Conservation (phyloP, 2,888 invertebrate species). For the Andrena fulva region DNA sequence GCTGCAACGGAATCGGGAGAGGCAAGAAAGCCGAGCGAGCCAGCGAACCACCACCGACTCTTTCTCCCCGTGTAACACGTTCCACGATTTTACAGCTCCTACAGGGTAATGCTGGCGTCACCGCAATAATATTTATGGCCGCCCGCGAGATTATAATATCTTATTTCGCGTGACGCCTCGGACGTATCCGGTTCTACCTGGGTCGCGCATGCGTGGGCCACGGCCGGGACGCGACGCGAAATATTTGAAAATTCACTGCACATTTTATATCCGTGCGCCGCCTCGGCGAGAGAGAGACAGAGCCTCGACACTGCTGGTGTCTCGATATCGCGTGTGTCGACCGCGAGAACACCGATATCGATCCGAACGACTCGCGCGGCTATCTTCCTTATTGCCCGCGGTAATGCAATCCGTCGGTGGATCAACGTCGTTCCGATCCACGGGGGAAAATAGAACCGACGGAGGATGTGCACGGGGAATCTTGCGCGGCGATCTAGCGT, state of each 20-base stretch:
- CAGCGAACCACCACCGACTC: constrained; percentile 35
- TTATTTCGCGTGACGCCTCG: constrained; percentile 77
- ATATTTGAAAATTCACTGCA: constrained; percentile 72
- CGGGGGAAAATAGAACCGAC: not conserved
- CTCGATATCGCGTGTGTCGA: not conserved
- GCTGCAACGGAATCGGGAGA: not conserved
- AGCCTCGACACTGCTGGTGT: too few species aligned
- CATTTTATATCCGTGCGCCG: constrained; percentile 63
- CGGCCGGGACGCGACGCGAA: constrained; percentile 43
- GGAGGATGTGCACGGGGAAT: not conserved
- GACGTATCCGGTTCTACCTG: constrained; percentile 77
- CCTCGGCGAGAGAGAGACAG: not conserved
- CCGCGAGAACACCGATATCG: constrained; percentile 32
- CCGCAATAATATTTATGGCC: constrained; percentile 80
- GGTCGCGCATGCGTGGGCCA: constrained; percentile 69
- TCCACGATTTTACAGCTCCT: constrained; percentile 79
- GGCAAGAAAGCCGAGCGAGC: not conserved
- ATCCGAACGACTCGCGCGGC: constrained; percentile 55
- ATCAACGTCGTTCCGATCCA: constrained; percentile 10
- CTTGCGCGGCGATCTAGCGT: not conserved
- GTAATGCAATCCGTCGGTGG: constrained; percentile 48
- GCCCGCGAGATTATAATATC: constrained; percentile 81
- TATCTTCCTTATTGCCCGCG: constrained; percentile 79
- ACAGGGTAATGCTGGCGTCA: constrained; percentile 77
- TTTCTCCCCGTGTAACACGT: constrained; percentile 76